Conservation (phyloP, 2,888 invertebrate species). For the Diaphora mendica region DNA sequence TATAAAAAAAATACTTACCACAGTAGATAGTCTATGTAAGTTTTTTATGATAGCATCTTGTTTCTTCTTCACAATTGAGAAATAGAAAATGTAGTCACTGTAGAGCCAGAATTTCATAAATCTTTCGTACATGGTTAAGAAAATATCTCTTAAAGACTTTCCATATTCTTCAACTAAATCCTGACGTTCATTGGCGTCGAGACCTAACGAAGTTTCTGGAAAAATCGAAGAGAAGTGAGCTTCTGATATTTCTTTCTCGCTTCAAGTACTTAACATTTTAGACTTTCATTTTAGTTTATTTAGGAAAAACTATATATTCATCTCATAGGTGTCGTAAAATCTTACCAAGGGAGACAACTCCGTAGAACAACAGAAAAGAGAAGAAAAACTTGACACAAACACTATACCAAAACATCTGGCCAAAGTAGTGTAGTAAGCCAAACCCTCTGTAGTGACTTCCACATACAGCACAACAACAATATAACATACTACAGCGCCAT, state of each 20-base stretch:
- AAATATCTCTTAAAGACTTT: constrained; percentile 45
- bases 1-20: constrained; percentile 36
- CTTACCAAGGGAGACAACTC: too few relatives aligned
- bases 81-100: constrained; percentile 43
- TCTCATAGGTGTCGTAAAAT: too few relatives aligned
- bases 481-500: too few relatives aligned
- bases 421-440: too few relatives aligned
- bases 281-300: too few relatives aligned
- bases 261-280: not conserved
- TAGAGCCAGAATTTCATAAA: constrained; percentile 54
- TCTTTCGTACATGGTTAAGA: constrained; percentile 47
- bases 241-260: not conserved
- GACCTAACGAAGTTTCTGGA: constrained; percentile 57
- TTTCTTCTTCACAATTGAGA: constrained; percentile 46
- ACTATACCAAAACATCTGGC: too few relatives aligned
- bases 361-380: too few relatives aligned
- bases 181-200: constrained; percentile 43
- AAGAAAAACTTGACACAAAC: too few relatives aligned
- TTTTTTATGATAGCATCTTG: constrained; percentile 50
- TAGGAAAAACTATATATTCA: too few relatives aligned
- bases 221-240: not conserved
- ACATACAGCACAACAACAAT: too few relatives aligned
- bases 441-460: too few relatives aligned
- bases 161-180: constrained; percentile 48
- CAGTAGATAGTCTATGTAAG: constrained; percentile 49